These are phyloP conservation scores for Anadara kagoshimensis DNA, from an alignment of 1,140 invertebrate species.

Conservation along the genomic window DNA sequence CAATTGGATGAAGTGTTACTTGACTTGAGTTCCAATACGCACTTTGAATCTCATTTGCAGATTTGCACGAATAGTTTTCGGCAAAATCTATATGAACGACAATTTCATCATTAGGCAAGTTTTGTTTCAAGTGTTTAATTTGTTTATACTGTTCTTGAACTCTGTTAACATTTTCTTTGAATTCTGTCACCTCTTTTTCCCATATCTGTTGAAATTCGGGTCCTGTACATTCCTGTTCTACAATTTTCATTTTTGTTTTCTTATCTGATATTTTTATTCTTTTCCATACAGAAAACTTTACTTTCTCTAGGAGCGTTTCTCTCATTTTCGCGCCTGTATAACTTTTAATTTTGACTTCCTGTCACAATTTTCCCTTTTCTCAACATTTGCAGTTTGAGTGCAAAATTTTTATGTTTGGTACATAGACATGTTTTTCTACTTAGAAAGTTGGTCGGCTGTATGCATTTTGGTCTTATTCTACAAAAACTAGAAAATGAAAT, in stretches of 20 bases:
- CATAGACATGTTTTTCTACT: slow-evolving; percentile 29
- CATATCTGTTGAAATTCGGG: background rate
- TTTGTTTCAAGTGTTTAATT: slow-evolving; percentile 30
- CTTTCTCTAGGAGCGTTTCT: slow-evolving; percentile 4
- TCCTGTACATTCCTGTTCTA: slow-evolving; percentile 4
- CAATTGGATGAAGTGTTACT: slow-evolving; percentile 41
- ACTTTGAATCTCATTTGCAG: slow-evolving; percentile 37
- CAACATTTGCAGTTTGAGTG: slow-evolving; percentile 22
- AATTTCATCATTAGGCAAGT: slow-evolving; percentile 23
- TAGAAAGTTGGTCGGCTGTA: slow-evolving; percentile 15
- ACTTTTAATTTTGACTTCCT: slow-evolving; percentile 15
- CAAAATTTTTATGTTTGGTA: slow-evolving; percentile 35
- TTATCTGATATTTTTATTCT: background rate
- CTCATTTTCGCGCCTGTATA: background rate
- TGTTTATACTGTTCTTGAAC: slow-evolving; percentile 37
- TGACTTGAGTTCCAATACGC: slow-evolving; percentile 30
- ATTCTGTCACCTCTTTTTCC: slow-evolving; percentile 19
- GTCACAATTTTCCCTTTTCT: background rate
- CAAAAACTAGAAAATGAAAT: slow-evolving; percentile 19
- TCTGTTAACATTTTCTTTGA: slow-evolving; percentile 20
- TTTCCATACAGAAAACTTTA: slow-evolving; percentile 22
- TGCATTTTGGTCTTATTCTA: slow-evolving; percentile 12
- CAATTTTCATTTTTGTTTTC: slow-evolving; percentile 21
- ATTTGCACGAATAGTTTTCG: slow-evolving; percentile 41
- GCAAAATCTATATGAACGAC: slow-evolving; percentile 48